Evolutionary conservation across 2,888 invertebrate genomes (phyloP), one percentile per base, ranked within the genome.

Genomic region (Nebria salina): DNA sequence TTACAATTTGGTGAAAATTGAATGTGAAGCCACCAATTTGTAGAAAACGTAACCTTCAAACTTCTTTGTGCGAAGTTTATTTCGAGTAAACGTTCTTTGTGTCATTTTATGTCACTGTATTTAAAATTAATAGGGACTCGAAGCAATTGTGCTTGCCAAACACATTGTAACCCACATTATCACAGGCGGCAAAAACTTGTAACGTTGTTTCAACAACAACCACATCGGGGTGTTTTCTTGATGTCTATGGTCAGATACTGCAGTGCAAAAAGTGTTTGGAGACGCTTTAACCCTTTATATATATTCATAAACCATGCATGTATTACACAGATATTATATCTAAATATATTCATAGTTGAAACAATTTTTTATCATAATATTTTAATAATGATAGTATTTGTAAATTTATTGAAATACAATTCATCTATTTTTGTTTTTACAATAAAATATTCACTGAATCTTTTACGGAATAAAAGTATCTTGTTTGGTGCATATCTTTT

Each of bases 1-100:
- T 78, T 76, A 65, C 25, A 34, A 26, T 65, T 73, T 54, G 54
- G 54, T 54, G 64, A 77, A 25, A 76, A 68, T 68, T 76, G 68
- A 9, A 66, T 68, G 76, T 76, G 42, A 76, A 68, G 68, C 76
- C 66, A 41, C 75, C 64, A 75, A 26, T 75, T 54, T 65, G 43
- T 70, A 70, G 34, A 25, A 25, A 70, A 70, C 70, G 54, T 54
- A 54, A 54, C 54, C 54, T 54, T 54, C 54, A 54, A 54, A 54
- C 54, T 54, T 54, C 54, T 54, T 54, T 54, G 54, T 54, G 54
- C 54, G 13, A 34, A 5, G 34, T 34, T 34, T 34, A 34, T 34
- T 34, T 34, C 34, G 34, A 34, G 34, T 34, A 34, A 34, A 34
- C 34, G 34, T 54, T 54, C 54, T 54, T 54, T 54, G 54, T 54